These are phyloP conservation scores for Ceyx melanurus DNA, from an alignment of 2,113 vertebrate genomes.

Conservation along the genomic window DNA sequence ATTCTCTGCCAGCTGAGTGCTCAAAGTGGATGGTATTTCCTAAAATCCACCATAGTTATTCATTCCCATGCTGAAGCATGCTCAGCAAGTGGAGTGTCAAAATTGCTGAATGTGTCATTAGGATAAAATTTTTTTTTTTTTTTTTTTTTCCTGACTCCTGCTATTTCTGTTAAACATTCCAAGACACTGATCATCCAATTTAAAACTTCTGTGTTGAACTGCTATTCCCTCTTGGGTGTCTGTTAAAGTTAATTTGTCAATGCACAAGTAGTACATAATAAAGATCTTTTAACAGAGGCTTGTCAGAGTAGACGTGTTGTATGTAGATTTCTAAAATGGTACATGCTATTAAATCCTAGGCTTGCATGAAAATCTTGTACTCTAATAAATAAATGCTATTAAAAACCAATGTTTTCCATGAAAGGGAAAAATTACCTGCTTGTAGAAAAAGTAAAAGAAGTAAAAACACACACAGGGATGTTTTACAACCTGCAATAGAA, in stretches of 20 bases:
- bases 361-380: neutral
- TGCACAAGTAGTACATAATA: neutral
- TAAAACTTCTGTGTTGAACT: constrained; percentile 25
- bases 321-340: neutral
- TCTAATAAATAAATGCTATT: constrained; percentile 17
- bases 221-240: constrained; percentile 26
- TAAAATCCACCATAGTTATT: neutral
- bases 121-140: neutral
- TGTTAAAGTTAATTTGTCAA: constrained; percentile 48
- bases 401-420: neutral
- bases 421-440: neutral
- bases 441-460: neutral
- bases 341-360: neutral
- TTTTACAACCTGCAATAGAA: neutral
- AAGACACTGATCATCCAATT: constrained; percentile 20
- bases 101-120: neutral
- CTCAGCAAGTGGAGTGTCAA: neutral
- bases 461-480: neutral
- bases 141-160: neutral
- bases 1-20: neutral
- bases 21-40: neutral
- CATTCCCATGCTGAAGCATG: neutral
- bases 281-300: neutral
- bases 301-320: neutral
- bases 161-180: constrained; percentile 37